Conservation (phyloP, 1,140 invertebrate species). For the Lanistes nyassanus region DNA sequence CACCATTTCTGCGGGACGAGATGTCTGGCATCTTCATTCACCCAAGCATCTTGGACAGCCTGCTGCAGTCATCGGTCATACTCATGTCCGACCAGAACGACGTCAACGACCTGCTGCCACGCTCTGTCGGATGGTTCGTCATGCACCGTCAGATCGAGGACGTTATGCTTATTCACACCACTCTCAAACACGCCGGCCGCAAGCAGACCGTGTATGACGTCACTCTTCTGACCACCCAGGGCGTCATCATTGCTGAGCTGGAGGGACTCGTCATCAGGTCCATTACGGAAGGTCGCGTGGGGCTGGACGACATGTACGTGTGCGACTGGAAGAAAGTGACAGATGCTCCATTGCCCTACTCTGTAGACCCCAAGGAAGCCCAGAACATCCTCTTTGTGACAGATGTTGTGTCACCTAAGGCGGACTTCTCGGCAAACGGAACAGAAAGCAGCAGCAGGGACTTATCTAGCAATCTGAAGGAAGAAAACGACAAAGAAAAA, state of each 20-base stretch:
- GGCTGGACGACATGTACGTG: slow-evolving; percentile 26
- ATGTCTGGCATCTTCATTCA: slow-evolving; percentile 39
- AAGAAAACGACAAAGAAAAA: neutral
- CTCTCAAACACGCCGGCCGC: slow-evolving; percentile 15
- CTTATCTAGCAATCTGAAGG: neutral
- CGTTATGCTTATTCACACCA: slow-evolving; percentile 33
- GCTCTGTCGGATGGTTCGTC: slow-evolving; percentile 17
- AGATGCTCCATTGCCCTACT: slow-evolving; percentile 1
- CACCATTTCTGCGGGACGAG: slow-evolving; percentile 35
- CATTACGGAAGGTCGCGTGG: slow-evolving; percentile 17
- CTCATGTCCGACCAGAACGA: slow-evolving; percentile 26
- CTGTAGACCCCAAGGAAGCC: neutral
- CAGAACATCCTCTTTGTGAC: slow-evolving; percentile 18
- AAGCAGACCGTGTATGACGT: slow-evolving; percentile 36
- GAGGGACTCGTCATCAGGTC: slow-evolving; percentile 28
- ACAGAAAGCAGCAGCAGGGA: neutral
- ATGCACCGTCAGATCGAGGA: slow-evolving; percentile 25
- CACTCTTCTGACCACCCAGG: slow-evolving; percentile 35
- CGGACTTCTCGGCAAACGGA: neutral
- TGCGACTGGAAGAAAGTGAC: slow-evolving; percentile 16
- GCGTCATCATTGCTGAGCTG: slow-evolving; percentile 42
- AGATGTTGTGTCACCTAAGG: neutral
- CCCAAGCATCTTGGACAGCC: slow-evolving; percentile 44
- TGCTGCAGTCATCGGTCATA: slow-evolving; percentile 42
- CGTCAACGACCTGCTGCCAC: slow-evolving; percentile 26